Evolutionary conservation across 2,888 invertebrate species (phyloP).

Genomic region (Sturmia bella): DNA sequence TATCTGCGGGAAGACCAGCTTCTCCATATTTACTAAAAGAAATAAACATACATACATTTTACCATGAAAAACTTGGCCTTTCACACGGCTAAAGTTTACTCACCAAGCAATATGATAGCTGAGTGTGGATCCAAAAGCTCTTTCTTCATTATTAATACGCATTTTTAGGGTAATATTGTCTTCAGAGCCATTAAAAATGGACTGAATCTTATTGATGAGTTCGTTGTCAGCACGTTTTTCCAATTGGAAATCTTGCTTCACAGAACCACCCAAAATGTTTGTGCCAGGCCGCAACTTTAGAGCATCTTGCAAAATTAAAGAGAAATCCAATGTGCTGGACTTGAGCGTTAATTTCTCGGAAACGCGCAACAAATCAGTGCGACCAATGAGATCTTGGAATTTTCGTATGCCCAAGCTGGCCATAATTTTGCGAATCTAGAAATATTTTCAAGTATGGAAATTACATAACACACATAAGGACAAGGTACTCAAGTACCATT

Average conservation of each 20-base stretch:
- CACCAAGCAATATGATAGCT: constrained; percentile 97
- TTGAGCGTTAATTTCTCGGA: constrained; percentile 90
- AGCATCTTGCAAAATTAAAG: constrained; percentile 93
- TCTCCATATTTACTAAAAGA: constrained; percentile 90
- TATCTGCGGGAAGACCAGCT: constrained; percentile 90
- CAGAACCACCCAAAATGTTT: constrained; percentile 94
- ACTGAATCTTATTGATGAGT: constrained; percentile 87
- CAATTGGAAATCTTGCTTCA: constrained; percentile 91
- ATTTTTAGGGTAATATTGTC: constrained; percentile 87
- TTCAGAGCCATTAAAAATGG: constrained; percentile 88
- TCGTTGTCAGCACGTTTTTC: constrained; percentile 94
- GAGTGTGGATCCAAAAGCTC: constrained; percentile 96
- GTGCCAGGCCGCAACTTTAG: constrained; percentile 93
- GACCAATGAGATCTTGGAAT: constrained; percentile 95
- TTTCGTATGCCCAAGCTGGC: constrained; percentile 93
- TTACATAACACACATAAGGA: neutral
- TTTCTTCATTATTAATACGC: constrained; percentile 93
- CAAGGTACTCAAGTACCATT: no score
- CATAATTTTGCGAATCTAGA: constrained; percentile 93
- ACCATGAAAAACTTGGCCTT: no score
- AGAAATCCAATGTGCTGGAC: constrained; percentile 92
- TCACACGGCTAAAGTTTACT: constrained; percentile 78
- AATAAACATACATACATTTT: no score
- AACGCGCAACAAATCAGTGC: constrained; percentile 93
- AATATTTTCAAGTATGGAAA: neutral